phyloP scores from a whole-genome alignment of 1,140 invertebrate genomes.

The Drosophila lacteicornis region DNA sequence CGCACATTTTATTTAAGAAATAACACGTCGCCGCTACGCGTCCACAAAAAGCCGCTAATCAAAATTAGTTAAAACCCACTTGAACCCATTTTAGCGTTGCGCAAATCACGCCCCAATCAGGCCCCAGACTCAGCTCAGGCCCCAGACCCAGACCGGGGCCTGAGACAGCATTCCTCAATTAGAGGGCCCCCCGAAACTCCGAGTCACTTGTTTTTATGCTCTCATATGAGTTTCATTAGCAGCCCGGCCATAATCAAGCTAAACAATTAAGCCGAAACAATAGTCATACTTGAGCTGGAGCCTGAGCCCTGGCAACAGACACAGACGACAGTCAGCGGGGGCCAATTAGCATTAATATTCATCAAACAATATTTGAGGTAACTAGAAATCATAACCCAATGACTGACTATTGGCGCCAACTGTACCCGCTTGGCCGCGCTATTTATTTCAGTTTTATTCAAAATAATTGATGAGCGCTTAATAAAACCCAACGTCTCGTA shows the following conservation, averaged over 20 bases:
- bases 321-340: conserved; percentile 15
- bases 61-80: conserved; percentile 83
- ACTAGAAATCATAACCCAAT: conserved; percentile 63
- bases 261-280: conserved; percentile 76
- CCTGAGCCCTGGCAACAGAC: conserved; percentile 64
- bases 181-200: conserved; percentile 33
- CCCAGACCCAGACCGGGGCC: conserved; percentile 59
- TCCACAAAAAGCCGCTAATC: conserved; percentile 76
- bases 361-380: conserved; percentile 63
- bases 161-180: conserved; percentile 71
- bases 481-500: conserved; percentile 83
- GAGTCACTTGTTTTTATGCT: conserved; percentile 54
- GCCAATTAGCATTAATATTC: conserved; percentile 70
- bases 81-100: conserved; percentile 78
- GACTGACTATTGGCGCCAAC: conserved; percentile 60
- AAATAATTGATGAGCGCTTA: conserved; percentile 81
- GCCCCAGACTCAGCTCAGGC: conserved; percentile 7
- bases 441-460: conserved; percentile 67
- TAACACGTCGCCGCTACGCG: conserved; percentile 30
- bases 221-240: conserved; percentile 80
- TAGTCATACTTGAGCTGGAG: conserved; percentile 71
- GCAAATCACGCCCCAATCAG: conserved; percentile 72
- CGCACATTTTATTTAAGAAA: conserved; percentile 58
- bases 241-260: conserved; percentile 72
- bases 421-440: conserved; percentile 59